phyloP scores from a whole-genome alignment of 2,888 invertebrate genomes.

The Zygogramma bicolorata region DNA sequence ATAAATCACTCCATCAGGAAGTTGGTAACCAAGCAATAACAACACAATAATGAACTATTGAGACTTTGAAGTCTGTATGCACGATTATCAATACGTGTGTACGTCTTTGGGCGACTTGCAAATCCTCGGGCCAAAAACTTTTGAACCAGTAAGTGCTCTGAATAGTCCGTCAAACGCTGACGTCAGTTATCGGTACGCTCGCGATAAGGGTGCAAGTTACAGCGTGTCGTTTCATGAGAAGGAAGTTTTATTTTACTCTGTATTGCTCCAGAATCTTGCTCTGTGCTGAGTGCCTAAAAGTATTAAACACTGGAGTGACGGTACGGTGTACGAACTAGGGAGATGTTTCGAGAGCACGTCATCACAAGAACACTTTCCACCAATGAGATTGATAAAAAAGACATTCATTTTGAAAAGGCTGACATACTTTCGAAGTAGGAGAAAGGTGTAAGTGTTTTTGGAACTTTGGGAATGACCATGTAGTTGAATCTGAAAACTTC shows the following conservation, averaged over 20 bases:
- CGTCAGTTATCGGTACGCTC: conserved; percentile 56
- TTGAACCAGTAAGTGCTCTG: neutral
- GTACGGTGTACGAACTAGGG: conserved; percentile 56
- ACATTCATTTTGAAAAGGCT: no score
- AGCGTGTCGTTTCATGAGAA: conserved; percentile 58
- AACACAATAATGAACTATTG: no score
- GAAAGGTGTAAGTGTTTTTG: no score
- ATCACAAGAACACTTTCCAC: conserved; percentile 21
- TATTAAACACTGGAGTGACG: conserved; percentile 61
- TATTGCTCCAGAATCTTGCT: conserved; percentile 64
- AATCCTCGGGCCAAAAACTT: neutral
- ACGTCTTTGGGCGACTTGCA: no score
- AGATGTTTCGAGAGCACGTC: conserved; percentile 52
- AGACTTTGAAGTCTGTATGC: no score
- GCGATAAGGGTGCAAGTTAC: conserved; percentile 53
- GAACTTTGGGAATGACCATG: no score
- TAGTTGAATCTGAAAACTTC: no score
- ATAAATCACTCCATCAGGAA: no score
- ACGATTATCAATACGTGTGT: no score
- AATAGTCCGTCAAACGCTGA: conserved; percentile 39
- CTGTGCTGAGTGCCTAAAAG: conserved; percentile 64
- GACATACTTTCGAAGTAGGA: neutral
- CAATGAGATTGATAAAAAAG: neutral
- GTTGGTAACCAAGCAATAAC: no score
- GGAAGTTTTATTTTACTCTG: conserved; percentile 56